Evolutionary conservation across 2,113 vertebrate genomes (phyloP).

Genomic region (Caranx ignobilis): DNA sequence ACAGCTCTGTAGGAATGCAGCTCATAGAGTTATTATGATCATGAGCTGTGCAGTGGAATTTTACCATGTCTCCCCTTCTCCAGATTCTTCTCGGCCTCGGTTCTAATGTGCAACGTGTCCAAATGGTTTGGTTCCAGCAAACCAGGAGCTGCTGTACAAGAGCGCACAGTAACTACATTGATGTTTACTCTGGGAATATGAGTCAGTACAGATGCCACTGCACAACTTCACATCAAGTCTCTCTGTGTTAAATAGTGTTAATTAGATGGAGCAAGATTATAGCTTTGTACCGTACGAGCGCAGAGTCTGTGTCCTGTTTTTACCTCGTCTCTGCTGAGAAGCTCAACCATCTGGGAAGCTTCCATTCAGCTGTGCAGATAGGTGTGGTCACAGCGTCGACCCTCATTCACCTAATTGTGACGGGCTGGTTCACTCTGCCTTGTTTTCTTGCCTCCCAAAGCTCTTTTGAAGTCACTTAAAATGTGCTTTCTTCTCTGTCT

Average conservation of each 20-base stretch:
- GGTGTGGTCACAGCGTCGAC: slow-evolving; percentile 40
- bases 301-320: background rate
- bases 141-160: slow-evolving; percentile 42
- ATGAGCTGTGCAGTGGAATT: slow-evolving; percentile 75
- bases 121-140: slow-evolving; percentile 71
- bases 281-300: background rate
- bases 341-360: background rate
- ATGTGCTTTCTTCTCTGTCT: slow-evolving; percentile 41
- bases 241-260: slow-evolving; percentile 22
- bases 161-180: slow-evolving; percentile 42
- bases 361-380: slow-evolving; percentile 11
- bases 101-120: slow-evolving; percentile 79
- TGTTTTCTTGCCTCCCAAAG: slow-evolving; percentile 13
- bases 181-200: slow-evolving; percentile 31
- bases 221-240: slow-evolving; percentile 30
- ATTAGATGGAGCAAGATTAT: background rate
- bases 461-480: slow-evolving; percentile 36
- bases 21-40: slow-evolving; percentile 71
- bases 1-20: slow-evolving; percentile 70
- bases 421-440: background rate
- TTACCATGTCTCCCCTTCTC: slow-evolving; percentile 69
- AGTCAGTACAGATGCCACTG: slow-evolving; percentile 8
- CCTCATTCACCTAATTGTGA: slow-evolving; percentile 4
- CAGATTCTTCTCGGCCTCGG: slow-evolving; percentile 60
- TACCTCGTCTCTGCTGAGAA: slow-evolving; percentile 2